Percentiles rank a stretch among this genome's conserved stretches.
phyloP scores from a whole-genome alignment of 2,888 invertebrate species.

The Perizoma flavofasciatum region DNA sequence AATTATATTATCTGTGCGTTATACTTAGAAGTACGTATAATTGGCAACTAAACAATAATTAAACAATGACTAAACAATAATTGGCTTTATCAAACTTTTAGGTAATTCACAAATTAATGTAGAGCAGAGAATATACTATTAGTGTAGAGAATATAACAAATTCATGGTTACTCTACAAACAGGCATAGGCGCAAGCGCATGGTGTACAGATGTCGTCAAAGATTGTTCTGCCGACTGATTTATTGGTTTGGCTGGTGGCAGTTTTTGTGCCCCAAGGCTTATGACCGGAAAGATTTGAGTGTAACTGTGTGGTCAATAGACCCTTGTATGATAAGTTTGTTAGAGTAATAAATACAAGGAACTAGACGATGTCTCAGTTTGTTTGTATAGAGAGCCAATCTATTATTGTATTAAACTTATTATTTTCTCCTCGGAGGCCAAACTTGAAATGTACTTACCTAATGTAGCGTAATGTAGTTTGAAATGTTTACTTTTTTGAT shows the following conservation, averaged over 20 bases:
- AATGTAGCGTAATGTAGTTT: no score
- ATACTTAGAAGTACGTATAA: no score
- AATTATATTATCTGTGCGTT: no score
- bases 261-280: slow-evolving; percentile 50
- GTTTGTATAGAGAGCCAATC: not conserved
- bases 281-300: slow-evolving; percentile 46
- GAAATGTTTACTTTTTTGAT: no score
- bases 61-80: no score
- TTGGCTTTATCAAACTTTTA: no score
- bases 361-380: not conserved
- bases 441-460: no score
- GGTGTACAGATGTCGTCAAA: slow-evolving; percentile 65
- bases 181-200: slow-evolving; percentile 43
- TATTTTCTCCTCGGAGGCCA: no score
- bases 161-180: slow-evolving; percentile 30
- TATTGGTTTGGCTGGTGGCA: slow-evolving; percentile 50
- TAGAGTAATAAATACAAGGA: not conserved
- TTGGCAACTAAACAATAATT: no score
- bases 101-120: no score
- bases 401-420: no score
- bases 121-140: no score
- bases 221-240: slow-evolving; percentile 58
- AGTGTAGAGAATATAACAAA: not conserved
- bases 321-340: slow-evolving; percentile 16
- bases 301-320: slow-evolving; percentile 49